Conservation (phyloP, 2,888 invertebrate genomes). For the Pegoplata infirma region DNA sequence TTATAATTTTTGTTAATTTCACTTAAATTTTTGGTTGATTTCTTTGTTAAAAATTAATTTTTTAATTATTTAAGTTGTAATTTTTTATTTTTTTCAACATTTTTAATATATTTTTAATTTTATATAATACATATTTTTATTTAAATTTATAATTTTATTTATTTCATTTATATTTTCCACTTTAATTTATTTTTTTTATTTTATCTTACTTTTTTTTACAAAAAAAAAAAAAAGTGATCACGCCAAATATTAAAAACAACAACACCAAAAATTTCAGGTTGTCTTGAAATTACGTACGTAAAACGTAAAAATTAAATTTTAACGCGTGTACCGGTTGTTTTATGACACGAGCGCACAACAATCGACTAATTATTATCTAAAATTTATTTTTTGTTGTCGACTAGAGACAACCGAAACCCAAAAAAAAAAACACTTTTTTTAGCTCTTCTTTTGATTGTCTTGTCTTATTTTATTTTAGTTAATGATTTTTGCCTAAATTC, state of each 20-base stretch:
- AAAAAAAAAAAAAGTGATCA: neutral
- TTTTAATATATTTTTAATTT: too few species aligned
- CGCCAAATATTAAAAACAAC: too few species aligned
- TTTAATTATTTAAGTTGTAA: neutral
- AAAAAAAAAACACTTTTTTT: slow-evolving; percentile 7
- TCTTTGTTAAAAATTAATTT: neutral
- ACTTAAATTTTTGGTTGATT: neutral
- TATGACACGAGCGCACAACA: slow-evolving; percentile 65
- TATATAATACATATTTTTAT: neutral
- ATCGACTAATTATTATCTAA: slow-evolving; percentile 63
- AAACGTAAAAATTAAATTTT: slow-evolving; percentile 16
- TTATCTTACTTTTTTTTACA: neutral
- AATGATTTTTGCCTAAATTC: neutral
- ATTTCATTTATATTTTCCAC: neutral
- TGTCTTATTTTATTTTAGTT: neutral
- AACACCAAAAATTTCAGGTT: neutral
- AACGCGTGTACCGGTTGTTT: slow-evolving; percentile 38
- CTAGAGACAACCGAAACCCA: slow-evolving; percentile 5
- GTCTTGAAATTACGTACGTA: slow-evolving; percentile 9
- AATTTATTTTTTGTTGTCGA: slow-evolving; percentile 34
- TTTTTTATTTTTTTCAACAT: neutral
- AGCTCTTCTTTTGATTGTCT: slow-evolving; percentile 34
- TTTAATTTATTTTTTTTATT: neutral
- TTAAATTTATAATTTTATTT: neutral
- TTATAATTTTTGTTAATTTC: too few species aligned